phyloP scores from a whole-genome alignment of 2,888 invertebrate genomes.

The Tholera decimalis region DNA sequence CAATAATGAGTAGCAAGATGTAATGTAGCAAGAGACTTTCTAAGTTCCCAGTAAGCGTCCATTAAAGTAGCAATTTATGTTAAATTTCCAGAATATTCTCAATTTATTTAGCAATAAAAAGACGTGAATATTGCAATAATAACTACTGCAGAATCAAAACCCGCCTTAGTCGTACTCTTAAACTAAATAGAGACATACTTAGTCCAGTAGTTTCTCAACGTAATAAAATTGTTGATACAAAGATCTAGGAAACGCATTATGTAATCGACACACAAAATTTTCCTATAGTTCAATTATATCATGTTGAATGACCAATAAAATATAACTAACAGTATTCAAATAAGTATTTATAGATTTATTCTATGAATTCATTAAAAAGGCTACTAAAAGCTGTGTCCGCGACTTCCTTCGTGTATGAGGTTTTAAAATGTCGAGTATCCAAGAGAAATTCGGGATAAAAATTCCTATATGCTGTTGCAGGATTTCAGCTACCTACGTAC shows the following conservation, averaged over 20 bases:
- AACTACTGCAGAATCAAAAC: background rate
- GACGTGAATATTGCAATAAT: background rate
- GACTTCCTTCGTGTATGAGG: too few relatives aligned
- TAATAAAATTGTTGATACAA: background rate
- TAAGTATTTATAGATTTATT: background rate
- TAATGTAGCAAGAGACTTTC: too few relatives aligned
- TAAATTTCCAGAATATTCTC: background rate
- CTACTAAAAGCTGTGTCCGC: too few relatives aligned
- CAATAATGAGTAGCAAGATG: background rate
- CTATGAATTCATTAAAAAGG: background rate
- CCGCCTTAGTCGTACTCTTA: background rate
- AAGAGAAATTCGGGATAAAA: too few relatives aligned
- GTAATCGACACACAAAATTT: background rate
- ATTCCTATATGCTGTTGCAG: too few relatives aligned
- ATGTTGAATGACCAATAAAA: constrained; percentile 11
- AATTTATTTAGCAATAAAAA: background rate
- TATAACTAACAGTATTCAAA: background rate
- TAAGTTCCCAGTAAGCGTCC: background rate
- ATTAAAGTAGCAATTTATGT: background rate
- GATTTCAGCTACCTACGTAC: too few relatives aligned
- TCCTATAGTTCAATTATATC: background rate
- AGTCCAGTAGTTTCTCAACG: background rate
- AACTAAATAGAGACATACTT: background rate
- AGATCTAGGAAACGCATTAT: background rate
- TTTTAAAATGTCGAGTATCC: too few relatives aligned